phyloP scores from a whole-genome alignment of 2,113 vertebrate species.

The Acinonyx jubatus region DNA sequence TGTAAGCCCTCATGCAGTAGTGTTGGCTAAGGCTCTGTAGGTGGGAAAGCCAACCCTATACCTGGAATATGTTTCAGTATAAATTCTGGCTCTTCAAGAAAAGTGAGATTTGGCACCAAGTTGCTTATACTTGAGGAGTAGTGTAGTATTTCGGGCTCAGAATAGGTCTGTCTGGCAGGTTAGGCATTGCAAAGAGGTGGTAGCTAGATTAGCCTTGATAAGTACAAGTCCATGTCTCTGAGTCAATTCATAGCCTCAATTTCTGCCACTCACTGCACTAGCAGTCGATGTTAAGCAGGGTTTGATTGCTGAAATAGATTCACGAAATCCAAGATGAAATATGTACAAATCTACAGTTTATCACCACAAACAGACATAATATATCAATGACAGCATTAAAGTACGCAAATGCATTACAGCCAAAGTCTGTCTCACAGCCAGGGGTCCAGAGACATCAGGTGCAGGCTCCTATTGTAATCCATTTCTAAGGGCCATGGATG shows the following conservation, averaged over 20 bases:
- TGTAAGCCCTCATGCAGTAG: not conserved
- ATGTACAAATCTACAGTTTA: not conserved
- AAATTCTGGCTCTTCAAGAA: not conserved
- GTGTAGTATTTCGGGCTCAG: accelerated
- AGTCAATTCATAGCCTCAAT: not conserved
- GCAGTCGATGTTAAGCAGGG: not conserved
- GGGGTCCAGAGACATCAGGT: not conserved
- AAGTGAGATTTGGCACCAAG: not conserved
- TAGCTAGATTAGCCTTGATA: not conserved
- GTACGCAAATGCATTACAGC: not conserved
- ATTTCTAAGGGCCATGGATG: not conserved
- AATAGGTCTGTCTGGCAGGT: not conserved
- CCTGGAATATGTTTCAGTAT: not conserved
- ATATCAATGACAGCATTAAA: not conserved
- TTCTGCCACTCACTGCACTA: not conserved
- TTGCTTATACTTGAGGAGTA: not conserved
- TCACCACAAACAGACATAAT: not conserved
- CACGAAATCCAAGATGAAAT: not conserved
- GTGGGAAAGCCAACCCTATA: not conserved
- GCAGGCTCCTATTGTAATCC: not conserved
- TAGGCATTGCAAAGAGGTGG: not conserved
- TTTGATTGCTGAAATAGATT: not conserved
- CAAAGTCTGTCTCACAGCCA: not conserved
- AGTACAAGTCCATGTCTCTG: not conserved
- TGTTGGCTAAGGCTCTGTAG: not conserved